Evolutionary conservation across 1,140 invertebrate genomes (phyloP), one percentile per base, ranked within the genome.

Genomic region (Periplaneta americana): DNA sequence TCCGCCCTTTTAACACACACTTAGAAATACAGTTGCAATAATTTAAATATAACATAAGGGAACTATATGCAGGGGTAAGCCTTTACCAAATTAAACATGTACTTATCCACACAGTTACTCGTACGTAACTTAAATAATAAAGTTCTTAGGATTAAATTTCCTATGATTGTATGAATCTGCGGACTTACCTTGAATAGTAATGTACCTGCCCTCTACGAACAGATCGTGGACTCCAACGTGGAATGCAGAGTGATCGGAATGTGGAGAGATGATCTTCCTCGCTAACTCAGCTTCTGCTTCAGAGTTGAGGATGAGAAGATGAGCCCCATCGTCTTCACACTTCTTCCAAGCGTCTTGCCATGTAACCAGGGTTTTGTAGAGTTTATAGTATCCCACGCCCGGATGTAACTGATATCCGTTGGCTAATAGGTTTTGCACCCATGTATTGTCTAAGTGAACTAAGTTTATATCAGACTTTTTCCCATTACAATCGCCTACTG

Each of bases 261-360:
- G 75, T 32, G 77, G 28, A 10, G 34, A 17, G 28, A 11, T 15
- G 33, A 78, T 36, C 33, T 39, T 15, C 34, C 37, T 35, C 1
- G 31, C 34, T 10, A 35, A 31, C 10, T 78, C 17, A 39, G 37
- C 34, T 39, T 78, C 77, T 34, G 34, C 18, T 34, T 78, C 77
- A 4, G 87, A 87, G 83, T 88, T 87, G 37, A 88, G 84, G 28
- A 89, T 84, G 10, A 87, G 87, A 31, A 89, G 85, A 81, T 89
- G 86, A 34, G 85, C 87, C 18, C 87, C 87, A 81, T 88, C 87
- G 33, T 88, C 86, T 81, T 85, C 88, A 82, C 87, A 88, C 33
- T 86, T 82, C 79, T 88, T 87, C 34, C 87, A 84, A 0, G 88
- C 87, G 0, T 87, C 84, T 81, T 88, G 88, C 86, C 88, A 88